phyloP scores from a whole-genome alignment of 1,140 invertebrate genomes.

The Hesperophylax magnus region DNA sequence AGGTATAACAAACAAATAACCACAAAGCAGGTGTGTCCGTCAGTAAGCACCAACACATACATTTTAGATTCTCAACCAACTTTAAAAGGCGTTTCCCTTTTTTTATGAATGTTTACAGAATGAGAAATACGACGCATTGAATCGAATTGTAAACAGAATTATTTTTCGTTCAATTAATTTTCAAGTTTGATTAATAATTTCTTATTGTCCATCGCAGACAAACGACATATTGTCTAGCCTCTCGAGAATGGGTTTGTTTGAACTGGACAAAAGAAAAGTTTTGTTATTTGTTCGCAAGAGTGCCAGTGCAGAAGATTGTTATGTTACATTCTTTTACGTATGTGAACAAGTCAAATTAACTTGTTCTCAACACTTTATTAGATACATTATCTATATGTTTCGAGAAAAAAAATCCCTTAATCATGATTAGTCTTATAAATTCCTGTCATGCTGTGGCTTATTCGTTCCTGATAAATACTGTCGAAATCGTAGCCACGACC shows the following conservation, averaged over 20 bases:
- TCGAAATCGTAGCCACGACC: no score
- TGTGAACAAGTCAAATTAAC: neutral
- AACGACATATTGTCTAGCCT: slow-evolving; percentile 27
- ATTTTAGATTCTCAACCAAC: neutral
- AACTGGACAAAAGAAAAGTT: slow-evolving; percentile 27
- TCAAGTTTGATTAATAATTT: slow-evolving; percentile 32
- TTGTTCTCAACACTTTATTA: no score
- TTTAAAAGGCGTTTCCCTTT: slow-evolving; percentile 1
- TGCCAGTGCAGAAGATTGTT: no score
- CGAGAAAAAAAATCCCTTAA: no score
- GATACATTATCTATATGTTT: no score
- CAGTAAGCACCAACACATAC: neutral
- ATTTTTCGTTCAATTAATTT: slow-evolving; percentile 28
- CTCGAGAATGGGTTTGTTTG: slow-evolving; percentile 17
- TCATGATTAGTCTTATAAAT: no score
- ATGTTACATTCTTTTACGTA: neutral
- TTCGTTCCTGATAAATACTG: no score
- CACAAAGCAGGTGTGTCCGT: neutral
- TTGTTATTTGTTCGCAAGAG: neutral
- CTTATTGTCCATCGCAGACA: slow-evolving; percentile 26
- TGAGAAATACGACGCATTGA: neutral
- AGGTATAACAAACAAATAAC: neutral
- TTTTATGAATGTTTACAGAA: slow-evolving; percentile 6
- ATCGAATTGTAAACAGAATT: slow-evolving; percentile 23
- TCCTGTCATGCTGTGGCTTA: no score